Percentiles rank a stretch among this genome's conserved stretches.
Evolutionary conservation across 2,888 invertebrate genomes (phyloP).

Genomic region (Poecilobothrus nobilitatus): DNA sequence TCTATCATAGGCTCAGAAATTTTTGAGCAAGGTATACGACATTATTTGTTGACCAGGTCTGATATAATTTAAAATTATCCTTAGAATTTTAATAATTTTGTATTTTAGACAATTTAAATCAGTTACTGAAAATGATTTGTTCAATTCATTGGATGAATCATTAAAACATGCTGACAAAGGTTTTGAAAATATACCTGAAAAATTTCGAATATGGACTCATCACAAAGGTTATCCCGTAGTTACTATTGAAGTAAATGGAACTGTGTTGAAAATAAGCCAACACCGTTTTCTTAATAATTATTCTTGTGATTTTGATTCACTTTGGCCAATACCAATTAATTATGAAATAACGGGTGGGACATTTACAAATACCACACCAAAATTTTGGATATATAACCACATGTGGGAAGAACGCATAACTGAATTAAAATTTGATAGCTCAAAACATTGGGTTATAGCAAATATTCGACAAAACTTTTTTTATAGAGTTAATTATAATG

Average conservation of each 20-base stretch:
- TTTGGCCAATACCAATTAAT: constrained; percentile 39
- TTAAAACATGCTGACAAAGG: constrained; percentile 28
- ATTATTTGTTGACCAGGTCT: constrained; percentile 15
- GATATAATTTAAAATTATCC: too few relatives aligned
- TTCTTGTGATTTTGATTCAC: constrained; percentile 19
- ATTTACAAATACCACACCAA: constrained; percentile 17
- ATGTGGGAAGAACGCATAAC: too few relatives aligned
- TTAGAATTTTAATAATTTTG: too few relatives aligned
- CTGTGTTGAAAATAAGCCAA: not conserved
- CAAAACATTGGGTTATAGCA: too few relatives aligned
- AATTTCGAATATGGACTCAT: constrained; percentile 55
- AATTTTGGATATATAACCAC: constrained; percentile 5
- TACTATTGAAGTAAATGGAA: constrained; percentile 48
- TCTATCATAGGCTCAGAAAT: constrained; percentile 12
- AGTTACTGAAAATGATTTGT: constrained; percentile 33
- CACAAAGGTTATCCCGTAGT: constrained; percentile 54
- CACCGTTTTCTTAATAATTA: not conserved
- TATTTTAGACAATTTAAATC: constrained; percentile 28
- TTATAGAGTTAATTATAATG: too few relatives aligned
- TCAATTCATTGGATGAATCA: constrained; percentile 31
- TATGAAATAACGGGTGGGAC: constrained; percentile 26
- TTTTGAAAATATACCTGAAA: constrained; percentile 47
- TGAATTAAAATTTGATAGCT: too few relatives aligned
- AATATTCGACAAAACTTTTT: too few relatives aligned
- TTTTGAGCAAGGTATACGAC: constrained; percentile 15